Evolutionary conservation across 1,140 invertebrate genomes (phyloP).

Genomic region (Zophobas atratus): DNA sequence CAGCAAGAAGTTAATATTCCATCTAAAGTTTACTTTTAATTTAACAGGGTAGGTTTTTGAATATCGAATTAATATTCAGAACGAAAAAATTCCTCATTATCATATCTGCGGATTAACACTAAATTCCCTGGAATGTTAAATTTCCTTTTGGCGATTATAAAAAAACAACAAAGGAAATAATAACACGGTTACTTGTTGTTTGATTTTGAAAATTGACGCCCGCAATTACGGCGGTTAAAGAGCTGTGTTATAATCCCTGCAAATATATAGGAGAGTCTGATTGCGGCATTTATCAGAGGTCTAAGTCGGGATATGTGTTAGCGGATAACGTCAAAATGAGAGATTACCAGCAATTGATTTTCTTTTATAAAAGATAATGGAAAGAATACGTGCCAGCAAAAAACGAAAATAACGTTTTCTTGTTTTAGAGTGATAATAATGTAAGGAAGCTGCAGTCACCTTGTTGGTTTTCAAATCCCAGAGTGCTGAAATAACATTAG

Average conservation of each 20-base stretch:
- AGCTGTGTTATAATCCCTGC: conserved; percentile 18
- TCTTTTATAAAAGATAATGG: conserved; percentile 52
- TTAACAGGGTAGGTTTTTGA: conserved; percentile 42
- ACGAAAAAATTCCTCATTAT: conserved; percentile 31
- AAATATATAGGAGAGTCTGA: conserved; percentile 51
- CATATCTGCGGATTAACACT: conserved; percentile 15
- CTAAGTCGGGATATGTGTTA: conserved; percentile 49
- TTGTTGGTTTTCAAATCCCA: too few relatives aligned
- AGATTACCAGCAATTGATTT: conserved; percentile 52
- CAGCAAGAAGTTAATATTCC: conserved; percentile 51
- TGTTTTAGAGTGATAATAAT: conserved; percentile 15
- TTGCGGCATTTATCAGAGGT: conserved; percentile 51
- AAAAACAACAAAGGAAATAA: conserved; percentile 8
- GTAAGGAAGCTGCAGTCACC: neutral
- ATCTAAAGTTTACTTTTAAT: conserved; percentile 55
- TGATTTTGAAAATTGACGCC: neutral
- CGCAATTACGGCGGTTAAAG: conserved; percentile 14
- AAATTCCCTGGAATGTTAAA: conserved; percentile 4
- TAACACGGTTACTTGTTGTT: neutral
- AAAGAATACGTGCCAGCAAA: conserved; percentile 45
- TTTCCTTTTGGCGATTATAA: neutral
- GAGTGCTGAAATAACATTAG: neutral
- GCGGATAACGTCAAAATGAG: conserved; percentile 53
- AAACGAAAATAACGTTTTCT: conserved; percentile 33
- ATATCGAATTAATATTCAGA: conserved; percentile 44